phyloP scores from a whole-genome alignment of 2,888 invertebrate species.

The Acronicta aceris region DNA sequence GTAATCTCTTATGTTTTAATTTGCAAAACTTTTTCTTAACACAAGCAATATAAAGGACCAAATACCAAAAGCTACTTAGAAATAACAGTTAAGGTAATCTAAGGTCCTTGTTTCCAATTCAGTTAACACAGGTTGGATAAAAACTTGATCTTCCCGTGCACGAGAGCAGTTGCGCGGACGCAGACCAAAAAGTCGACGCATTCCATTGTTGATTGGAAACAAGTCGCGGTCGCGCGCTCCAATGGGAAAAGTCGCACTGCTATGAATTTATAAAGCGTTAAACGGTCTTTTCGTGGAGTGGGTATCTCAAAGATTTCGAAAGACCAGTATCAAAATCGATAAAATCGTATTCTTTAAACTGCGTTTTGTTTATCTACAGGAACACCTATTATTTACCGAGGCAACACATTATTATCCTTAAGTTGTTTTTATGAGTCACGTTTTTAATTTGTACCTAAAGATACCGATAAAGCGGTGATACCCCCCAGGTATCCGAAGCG shows the following conservation, averaged over 20 bases:
- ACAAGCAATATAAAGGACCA: slow-evolving; percentile 15
- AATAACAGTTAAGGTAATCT: slow-evolving; percentile 70
- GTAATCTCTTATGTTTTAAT: background rate
- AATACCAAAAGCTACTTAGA: slow-evolving; percentile 49
- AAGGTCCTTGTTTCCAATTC: slow-evolving; percentile 71
- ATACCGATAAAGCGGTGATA: slow-evolving; percentile 10
- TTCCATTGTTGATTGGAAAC: slow-evolving; percentile 87
- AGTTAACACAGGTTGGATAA: slow-evolving; percentile 70
- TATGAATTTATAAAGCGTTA: slow-evolving; percentile 61
- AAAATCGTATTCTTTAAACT: background rate
- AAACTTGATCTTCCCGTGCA: slow-evolving; percentile 76
- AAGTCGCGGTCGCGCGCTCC: slow-evolving; percentile 79
- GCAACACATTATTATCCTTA: background rate
- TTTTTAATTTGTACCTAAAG: background rate
- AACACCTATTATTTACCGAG: background rate
- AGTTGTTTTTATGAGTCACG: background rate
- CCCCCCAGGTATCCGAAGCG: slow-evolving; percentile 10
- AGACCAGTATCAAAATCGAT: too few relatives aligned
- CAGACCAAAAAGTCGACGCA: slow-evolving; percentile 83
- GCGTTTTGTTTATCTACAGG: background rate
- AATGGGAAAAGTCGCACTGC: slow-evolving; percentile 81
- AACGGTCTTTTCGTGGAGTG: slow-evolving; percentile 63
- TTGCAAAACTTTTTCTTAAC: slow-evolving; percentile 3
- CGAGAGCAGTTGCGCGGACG: slow-evolving; percentile 60
- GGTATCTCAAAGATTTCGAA: slow-evolving; percentile 56